These are phyloP conservation scores for Melipona bicolor DNA, from an alignment of 2,888 invertebrate species.

Conservation along the genomic window DNA sequence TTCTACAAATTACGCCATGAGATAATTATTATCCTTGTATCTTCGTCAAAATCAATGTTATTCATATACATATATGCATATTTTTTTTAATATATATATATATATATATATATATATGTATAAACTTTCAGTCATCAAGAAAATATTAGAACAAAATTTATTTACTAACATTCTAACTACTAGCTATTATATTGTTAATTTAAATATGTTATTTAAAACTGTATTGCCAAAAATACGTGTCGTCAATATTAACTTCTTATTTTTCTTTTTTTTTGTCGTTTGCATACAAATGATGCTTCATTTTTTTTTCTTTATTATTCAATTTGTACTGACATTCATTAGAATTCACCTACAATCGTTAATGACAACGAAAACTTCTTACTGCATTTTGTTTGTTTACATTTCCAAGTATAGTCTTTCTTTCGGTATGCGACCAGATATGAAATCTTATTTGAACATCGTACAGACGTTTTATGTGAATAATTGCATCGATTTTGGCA, in stretches of 20 bases:
- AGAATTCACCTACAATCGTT: constrained; percentile 78
- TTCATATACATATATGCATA: constrained; percentile 64
- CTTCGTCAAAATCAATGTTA: constrained; percentile 66
- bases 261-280: constrained; percentile 45
- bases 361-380: constrained; percentile 52
- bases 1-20: constrained; percentile 79
- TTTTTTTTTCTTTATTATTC: constrained; percentile 70
- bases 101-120: constrained; percentile 57
- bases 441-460: constrained; percentile 48
- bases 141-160: constrained; percentile 79
- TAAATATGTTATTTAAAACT: constrained; percentile 70
- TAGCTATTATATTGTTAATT: constrained; percentile 64
- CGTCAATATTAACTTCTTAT: constrained; percentile 60
- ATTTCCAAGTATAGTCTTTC: constrained; percentile 36
- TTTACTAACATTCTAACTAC: constrained; percentile 70
- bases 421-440: constrained; percentile 61
- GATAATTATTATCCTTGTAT: constrained; percentile 73
- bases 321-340: constrained; percentile 83
- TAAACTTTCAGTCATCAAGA: constrained; percentile 81
- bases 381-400: constrained; percentile 51
- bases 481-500: constrained; percentile 49
- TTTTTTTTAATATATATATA: constrained; percentile 51
- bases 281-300: constrained; percentile 69
- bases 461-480: constrained; percentile 33
- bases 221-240: constrained; percentile 82